phyloP scores from a whole-genome alignment of 2,113 vertebrate genomes.

The Ptilorrhoa leucosticta region DNA sequence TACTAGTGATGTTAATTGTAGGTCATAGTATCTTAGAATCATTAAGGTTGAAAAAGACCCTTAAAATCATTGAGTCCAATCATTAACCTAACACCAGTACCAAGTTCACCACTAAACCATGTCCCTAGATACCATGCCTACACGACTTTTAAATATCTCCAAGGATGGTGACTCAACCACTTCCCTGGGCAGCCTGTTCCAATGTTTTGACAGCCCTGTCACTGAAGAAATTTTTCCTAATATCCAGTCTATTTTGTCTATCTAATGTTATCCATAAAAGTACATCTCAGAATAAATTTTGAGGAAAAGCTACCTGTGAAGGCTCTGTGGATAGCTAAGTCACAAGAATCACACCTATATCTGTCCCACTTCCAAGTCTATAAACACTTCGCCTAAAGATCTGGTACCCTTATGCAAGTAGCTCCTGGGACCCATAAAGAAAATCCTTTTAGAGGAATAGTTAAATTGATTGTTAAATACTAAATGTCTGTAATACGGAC shows the following conservation, averaged over 20 bases:
- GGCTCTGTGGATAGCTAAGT: background rate
- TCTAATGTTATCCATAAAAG: background rate
- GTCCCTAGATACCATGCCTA: background rate
- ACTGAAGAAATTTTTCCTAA: background rate
- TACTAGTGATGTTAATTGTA: background rate
- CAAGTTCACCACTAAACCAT: background rate
- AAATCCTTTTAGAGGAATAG: background rate
- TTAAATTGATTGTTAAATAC: background rate
- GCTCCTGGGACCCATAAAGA: background rate
- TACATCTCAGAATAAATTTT: background rate
- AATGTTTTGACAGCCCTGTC: fast-evolving
- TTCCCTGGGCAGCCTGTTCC: background rate
- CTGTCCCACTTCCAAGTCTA: background rate
- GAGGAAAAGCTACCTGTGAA: background rate
- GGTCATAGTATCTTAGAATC: background rate
- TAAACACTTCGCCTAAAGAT: background rate
- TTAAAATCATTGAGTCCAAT: background rate
- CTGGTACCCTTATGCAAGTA: background rate
- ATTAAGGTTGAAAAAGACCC: background rate
- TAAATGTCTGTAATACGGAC: background rate
- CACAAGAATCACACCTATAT: background rate
- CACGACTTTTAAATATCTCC: background rate
- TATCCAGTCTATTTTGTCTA: background rate
- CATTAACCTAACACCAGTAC: background rate
- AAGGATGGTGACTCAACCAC: background rate